Evolutionary conservation across 2,797 vertebrate species (phyloP), one percentile per base, ranked within the genome.

Genomic region (Pangasius macronema): DNA sequence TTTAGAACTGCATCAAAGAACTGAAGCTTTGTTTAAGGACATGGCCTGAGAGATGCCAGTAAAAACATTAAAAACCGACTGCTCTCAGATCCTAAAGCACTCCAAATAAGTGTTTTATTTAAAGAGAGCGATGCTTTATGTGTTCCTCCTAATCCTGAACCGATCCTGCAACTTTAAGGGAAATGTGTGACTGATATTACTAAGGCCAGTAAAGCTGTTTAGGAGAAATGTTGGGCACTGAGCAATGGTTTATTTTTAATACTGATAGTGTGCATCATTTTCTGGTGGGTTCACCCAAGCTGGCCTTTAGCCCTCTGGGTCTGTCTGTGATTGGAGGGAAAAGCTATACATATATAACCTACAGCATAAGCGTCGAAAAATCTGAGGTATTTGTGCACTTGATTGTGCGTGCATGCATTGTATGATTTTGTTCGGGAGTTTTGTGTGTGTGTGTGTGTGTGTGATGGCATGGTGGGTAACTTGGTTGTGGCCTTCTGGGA

Each of bases 401-500:
- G 55, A 42, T 82, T n/a, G 24, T 82, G 57, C 24, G 82, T 39
- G 65, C 39, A 24, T 59, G 51, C 30, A 42, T 84, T 51, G 3
- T 36, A n/a, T 42, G 65, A 46, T 83, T 9, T 13, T 63, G 81
- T 77, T 68, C 33, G 18, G 67, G 67, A 72, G 80, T n/a, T 61
- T 27, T 24, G 84, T 24, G 72, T 13, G 84, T 24, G 70, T 24
- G 72, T 13, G 84, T 24, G 70, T 7, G 49, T 80, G 84, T 79
- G 83, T 87, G 88, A 85, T 83, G 9, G 89, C 53, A 84, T 87
- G 87, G 55, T 75, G 14, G 63, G 53, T 18, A 42, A 46, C 39
- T 36, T 86, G 72, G 70, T 76, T 76, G 33, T 81, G 84, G 81
- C 73, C 68, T 83, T 82, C 24, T 51, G 82, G 84, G 59, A 33